These are phyloP conservation scores for Rotaria socialis DNA, from an alignment of 2,888 invertebrate genomes.

Conservation along the genomic window DNA sequence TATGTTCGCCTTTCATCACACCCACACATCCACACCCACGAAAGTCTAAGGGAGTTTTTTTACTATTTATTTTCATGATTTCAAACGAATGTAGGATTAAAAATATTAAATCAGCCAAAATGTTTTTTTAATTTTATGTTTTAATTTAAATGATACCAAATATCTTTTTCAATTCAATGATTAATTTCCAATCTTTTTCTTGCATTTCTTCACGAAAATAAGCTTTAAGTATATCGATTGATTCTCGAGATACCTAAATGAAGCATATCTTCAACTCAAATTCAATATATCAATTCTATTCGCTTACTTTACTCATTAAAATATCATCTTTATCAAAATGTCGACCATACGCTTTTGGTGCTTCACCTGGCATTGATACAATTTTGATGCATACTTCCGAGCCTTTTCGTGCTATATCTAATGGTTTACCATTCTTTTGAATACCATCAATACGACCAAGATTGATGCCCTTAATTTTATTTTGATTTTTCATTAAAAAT, in stretches of 20 bases:
- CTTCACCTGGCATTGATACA: conserved; percentile 90
- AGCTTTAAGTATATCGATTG: conserved; percentile 97
- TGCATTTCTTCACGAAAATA: conserved; percentile 94
- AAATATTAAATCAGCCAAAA: no score
- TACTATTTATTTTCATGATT: no score
- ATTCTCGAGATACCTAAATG: conserved; percentile 83
- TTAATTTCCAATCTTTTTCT: conserved; percentile 94
- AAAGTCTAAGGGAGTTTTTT: no score
- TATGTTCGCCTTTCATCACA: no score
- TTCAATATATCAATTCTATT: conserved; percentile 42
- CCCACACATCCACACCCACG: no score
- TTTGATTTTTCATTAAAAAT: no score
- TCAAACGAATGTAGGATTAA: no score
- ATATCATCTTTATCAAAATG: conserved; percentile 95
- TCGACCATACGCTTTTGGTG: conserved; percentile 94
- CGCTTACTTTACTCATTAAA: conserved; percentile 73
- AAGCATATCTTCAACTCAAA: conserved; percentile 52
- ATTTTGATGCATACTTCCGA: conserved; percentile 71
- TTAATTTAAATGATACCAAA: conserved; percentile 77
- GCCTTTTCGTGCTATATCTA: conserved; percentile 89
- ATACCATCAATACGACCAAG: conserved; percentile 89
- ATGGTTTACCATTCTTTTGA: conserved; percentile 87
- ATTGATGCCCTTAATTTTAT: conserved; percentile 76
- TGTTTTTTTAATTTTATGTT: no score
- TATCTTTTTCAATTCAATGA: conserved; percentile 93